Conservation (phyloP, 1,140 invertebrate species). For the Habropoda laboriosa region DNA sequence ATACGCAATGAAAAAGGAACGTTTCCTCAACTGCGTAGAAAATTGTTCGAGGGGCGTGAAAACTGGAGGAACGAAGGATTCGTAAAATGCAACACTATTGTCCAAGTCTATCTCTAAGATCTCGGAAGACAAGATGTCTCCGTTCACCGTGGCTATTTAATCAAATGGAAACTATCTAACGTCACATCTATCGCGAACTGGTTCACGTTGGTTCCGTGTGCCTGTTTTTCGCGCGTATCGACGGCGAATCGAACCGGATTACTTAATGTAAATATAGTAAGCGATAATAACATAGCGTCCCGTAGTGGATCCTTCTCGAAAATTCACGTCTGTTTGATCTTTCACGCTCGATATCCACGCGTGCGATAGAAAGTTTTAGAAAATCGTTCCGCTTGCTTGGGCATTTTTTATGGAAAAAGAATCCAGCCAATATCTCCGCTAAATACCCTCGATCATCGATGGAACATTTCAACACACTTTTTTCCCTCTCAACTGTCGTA, state of each 20-base stretch:
- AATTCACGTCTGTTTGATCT: background rate
- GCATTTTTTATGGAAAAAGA: background rate
- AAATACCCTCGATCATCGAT: background rate
- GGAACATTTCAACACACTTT: no score
- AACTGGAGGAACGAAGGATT: no score
- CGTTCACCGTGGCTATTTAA: no score
- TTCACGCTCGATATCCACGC: background rate
- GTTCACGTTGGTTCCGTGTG: background rate
- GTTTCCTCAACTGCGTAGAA: no score
- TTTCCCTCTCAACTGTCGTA: no score
- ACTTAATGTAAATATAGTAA: background rate
- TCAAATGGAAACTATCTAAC: background rate
- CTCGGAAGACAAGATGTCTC: no score
- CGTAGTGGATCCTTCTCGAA: background rate
- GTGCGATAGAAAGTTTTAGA: constrained; percentile 32
- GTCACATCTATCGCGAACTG: no score
- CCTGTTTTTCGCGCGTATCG: background rate
- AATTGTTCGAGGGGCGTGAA: no score
- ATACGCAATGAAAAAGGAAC: no score
- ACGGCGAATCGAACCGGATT: no score
- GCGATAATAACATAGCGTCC: background rate
- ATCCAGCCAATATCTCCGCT: background rate
- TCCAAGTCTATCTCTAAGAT: no score
- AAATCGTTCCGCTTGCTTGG: constrained; percentile 22
- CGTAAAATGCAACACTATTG: no score